phyloP scores from a whole-genome alignment of 2,888 invertebrate species.

The Tanypteryx hageni region DNA sequence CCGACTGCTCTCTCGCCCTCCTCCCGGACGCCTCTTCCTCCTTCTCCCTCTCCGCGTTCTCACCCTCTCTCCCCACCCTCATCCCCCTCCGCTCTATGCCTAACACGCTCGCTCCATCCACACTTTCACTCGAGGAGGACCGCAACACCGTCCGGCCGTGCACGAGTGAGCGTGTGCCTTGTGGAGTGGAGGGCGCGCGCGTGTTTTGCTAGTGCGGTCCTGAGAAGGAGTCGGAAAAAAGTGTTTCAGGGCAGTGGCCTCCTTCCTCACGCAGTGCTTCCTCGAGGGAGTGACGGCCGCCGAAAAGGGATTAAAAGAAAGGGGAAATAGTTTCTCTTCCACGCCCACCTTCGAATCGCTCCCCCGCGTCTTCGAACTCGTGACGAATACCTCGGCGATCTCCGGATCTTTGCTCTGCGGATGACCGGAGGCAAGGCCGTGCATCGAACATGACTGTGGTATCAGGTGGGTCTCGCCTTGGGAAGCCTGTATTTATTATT shows the following conservation, averaged over 20 bases:
- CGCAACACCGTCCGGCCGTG: constrained; percentile 48
- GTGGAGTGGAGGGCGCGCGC: constrained; percentile 31
- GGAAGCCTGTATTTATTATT: not conserved
- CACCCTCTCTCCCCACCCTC: not conserved
- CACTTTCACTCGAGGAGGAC: constrained; percentile 58
- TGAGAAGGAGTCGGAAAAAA: not conserved
- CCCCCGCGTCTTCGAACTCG: not conserved
- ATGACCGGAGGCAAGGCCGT: constrained; percentile 8
- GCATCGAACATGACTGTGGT: constrained; percentile 54
- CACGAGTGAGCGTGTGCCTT: constrained; percentile 15
- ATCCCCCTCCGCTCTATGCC: constrained; percentile 15
- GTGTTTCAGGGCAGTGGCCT: not conserved
- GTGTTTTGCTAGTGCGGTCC: not conserved
- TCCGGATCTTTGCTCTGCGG: constrained; percentile 31
- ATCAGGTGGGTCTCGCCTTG: constrained; percentile 37
- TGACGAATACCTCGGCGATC: constrained; percentile 2
- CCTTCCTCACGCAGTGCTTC: no score
- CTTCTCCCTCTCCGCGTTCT: not conserved
- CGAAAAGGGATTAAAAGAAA: not conserved
- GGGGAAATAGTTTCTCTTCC: not conserved
- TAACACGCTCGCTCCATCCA: constrained; percentile 36
- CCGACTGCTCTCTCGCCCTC: not conserved
- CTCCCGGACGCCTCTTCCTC: not conserved
- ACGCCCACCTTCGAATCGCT: constrained; percentile 36
- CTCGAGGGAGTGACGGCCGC: no score